Evolutionary conservation across 2,113 vertebrate species (phyloP), one percentile per base, ranked within the genome.

Genomic region (Solea solea): DNA sequence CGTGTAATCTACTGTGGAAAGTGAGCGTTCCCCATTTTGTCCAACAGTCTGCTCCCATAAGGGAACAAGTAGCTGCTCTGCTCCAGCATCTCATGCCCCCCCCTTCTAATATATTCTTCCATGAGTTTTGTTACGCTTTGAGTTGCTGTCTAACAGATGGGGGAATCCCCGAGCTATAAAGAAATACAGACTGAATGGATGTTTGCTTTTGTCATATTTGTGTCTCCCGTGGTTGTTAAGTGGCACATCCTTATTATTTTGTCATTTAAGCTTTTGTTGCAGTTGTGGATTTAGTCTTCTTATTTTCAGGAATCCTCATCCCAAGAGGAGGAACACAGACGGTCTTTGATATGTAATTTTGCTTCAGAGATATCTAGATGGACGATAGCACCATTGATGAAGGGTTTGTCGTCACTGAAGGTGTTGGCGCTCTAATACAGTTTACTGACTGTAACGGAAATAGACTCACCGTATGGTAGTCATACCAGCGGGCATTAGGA

Each of bases 381-480:
- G 5, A 34, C 3, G 5, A 34, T 34, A 34, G 34, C 34, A 34
- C 34, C 34, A 34, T 34, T 34, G 34, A 34, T 34, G 34, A 34
- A 34, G 34, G 34, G 28, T 34, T 34, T 34, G 28, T 34, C 3
- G 2, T 34, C 5, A 34, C 28, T 34, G 28, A 34, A 34, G 5
- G 34, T 34, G 34, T 34, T 34, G 5, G 3, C 34, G 5, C 2
- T 34, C 34, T 34, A 34, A 34, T 34, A 21, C 21, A 4, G 34
- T 34, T 34, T 34, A 34, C 34, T 34, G 34, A 34, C 5, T 6
- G 34, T 34, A 34, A 34, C 34, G 1, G 21, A 21, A 21, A 21
- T 21, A 21, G 21, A 88, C 91, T 90, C 49, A 92, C 91, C 69
- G 91, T 88, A 76, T 92, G 69, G 71, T 10, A 91, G 74, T 92